Base-by-base conservation (phyloP, 2,888 invertebrate species). In the Fissipunctia ypsillon region DNA sequence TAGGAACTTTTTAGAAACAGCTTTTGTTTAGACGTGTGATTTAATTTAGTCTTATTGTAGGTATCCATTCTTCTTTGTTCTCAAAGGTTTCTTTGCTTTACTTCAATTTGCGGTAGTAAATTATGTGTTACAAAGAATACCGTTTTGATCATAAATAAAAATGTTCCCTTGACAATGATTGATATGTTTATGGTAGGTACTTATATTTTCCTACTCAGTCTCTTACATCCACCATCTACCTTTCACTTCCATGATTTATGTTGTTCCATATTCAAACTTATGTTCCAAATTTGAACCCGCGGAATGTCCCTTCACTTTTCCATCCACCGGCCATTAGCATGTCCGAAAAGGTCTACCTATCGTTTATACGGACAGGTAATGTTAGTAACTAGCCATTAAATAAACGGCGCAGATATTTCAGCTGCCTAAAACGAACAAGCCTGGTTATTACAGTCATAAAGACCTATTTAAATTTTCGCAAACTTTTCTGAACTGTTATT, bases 331-430 rank as follows among this genome's bases (percentile, higher is more conserved):
- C 72, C 80, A 82, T 85, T 87, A 84, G 45, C 60, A 31, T 41
- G 45, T 54, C 71, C 80, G 45, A 64, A 78, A 80, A 73, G 67
- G 73, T 56, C 56, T 64, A 54, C 28, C 78, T 66, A 69, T 81
- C 81, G 61, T 77, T 84, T 81, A 73, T 60, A 45, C 54, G 65
- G 70, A 57, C 73, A 87, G 80, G 85, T 85, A 78, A 69, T 73
- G 64, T 71, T 85, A 80, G 71, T 86, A 80, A 71, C 82, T 75
- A 64, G 61, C 78, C 65, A 87, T 87, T 72, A 80, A 61, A 65
- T 65, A 76, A 85, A 85, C 43, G 85, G 80, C 69, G 56, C 59
- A 61, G 77, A 75, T 85, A 86, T 80, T 78, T 75, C 73, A 78
- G 35, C 52, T 22, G 28, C 28, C 63, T 66, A 22, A 77, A 85